phyloP scores from a whole-genome alignment of 2,113 vertebrate species.

The Himantopus leucocephalus region DNA sequence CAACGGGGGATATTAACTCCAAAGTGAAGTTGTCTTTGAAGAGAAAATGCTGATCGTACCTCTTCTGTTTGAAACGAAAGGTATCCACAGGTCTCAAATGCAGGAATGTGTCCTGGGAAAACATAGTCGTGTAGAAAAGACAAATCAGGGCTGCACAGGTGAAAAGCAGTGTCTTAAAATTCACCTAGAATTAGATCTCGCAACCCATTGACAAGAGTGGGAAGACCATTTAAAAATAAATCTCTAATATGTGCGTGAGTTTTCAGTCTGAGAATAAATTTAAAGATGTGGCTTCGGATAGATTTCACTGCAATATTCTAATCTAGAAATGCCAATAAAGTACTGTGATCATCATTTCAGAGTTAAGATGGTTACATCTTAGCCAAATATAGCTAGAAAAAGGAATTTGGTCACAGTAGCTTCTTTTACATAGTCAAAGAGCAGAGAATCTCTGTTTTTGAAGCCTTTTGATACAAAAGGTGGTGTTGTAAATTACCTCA shows the following conservation, averaged over 20 bases:
- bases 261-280: not conserved
- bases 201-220: not conserved
- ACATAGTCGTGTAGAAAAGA: not conserved
- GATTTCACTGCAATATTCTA: not conserved
- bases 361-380: not conserved
- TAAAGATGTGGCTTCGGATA: not conserved
- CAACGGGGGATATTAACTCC: not conserved
- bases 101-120: not conserved
- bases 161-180: not conserved
- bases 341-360: not conserved
- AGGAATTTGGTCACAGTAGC: not conserved
- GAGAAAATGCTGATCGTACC: not conserved
- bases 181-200: not conserved
- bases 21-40: not conserved
- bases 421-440: not conserved
- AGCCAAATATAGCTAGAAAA: not conserved
- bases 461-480: not conserved
- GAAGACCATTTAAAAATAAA: not conserved
- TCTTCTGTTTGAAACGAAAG: not conserved
- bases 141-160: not conserved
- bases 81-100: not conserved
- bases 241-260: not conserved
- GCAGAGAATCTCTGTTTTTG: not conserved
- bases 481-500: not conserved
- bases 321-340: not conserved